Evolutionary conservation across 2,888 invertebrate genomes (phyloP), one percentile per base, ranked within the genome.

Genomic region (Rhagium mordax): DNA sequence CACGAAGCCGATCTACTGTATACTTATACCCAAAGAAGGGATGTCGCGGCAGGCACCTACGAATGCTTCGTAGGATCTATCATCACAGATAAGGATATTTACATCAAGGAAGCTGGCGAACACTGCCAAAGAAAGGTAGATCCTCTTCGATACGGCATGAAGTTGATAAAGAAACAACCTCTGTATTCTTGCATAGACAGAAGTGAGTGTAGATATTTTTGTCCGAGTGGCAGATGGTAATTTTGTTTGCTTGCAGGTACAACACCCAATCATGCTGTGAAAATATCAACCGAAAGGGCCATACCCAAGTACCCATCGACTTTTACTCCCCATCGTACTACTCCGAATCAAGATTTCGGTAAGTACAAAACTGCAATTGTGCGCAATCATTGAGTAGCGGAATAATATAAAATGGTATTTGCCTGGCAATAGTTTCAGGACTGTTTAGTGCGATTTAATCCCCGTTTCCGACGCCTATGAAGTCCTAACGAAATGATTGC

Each of bases 51-150:
- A 1, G 88, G 88, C 57, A 89, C 89, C 0, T 92, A 91, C 81
- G 93, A 93, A 85, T 93, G 93, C 82, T 93, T 93, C 83, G 92
- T 92, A 21, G 92, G 92, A 8, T 87, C 89, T 16, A 91, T 91
- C 65, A 88, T 90, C 13, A 89, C 89, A 18, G 89, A 91, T 47
- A 89, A 90, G 49, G 91, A 91, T 78, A 91, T 93, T 77, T 91
- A 90, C 81, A 92, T 93, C 71, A 91, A 91, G 81, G 93, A 93
- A 87, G 92, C 93, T 21, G 92, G 93, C 0, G 91, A 91, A 80
- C 91, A 91, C 81, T 93, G 93, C 81, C 90, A 91, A 78, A 87
- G 92, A 74, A 88, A 90, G 75, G 89, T 91, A 29, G 89, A 92
- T 84, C 91, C 92, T 1, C 86, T 89, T 60, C 87, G 86, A 41